A percentile compares a stretch with the other conserved stretches of the same genome.
Evolutionary conservation across 30 jellyfish, hydroid and myxozoan species (phyloP).

Genomic region (Chironex yamaguchii): DNA sequence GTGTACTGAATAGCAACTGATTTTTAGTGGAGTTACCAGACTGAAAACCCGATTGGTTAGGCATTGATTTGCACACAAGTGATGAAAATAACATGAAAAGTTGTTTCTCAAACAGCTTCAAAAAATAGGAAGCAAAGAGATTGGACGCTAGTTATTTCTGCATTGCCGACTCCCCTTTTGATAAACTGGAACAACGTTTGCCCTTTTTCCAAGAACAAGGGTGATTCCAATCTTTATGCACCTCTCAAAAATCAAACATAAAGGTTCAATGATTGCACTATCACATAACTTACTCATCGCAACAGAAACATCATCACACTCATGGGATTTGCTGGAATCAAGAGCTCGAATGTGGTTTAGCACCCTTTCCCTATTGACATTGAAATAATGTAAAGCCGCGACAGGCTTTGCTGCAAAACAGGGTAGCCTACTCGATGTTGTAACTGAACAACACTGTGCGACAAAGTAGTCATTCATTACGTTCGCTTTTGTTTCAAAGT

Average conservation of each 20-base stretch:
- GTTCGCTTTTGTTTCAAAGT: conserved; percentile 39
- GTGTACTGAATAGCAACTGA: conserved; percentile 46
- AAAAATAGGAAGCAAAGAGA: conserved; percentile 44
- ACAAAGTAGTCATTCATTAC: conserved; percentile 31
- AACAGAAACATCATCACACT: no score
- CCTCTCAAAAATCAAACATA: no score
- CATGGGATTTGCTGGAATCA: conserved; percentile 53
- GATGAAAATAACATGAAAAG: neutral
- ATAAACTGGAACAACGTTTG: conserved; percentile 53
- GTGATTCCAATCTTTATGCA: no score
- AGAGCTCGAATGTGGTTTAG: conserved; percentile 29
- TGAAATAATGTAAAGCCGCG: conserved; percentile 17
- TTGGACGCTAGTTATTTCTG: conserved; percentile 56
- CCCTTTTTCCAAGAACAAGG: no score
- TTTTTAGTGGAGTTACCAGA: conserved; percentile 27
- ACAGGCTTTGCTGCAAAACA: conserved; percentile 20
- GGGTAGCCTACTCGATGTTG: conserved; percentile 43
- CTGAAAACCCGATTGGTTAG: conserved; percentile 46
- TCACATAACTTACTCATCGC: neutral
- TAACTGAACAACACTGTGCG: conserved; percentile 40
- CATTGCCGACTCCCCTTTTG: conserved; percentile 54
- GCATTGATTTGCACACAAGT: conserved; percentile 19
- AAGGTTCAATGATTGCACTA: conserved; percentile 33
- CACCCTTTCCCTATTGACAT: conserved; percentile 46
- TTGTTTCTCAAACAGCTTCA: conserved; percentile 34